Conservation (phyloP, 2,797 vertebrate genomes). For the Tiaroga cobitis region DNA sequence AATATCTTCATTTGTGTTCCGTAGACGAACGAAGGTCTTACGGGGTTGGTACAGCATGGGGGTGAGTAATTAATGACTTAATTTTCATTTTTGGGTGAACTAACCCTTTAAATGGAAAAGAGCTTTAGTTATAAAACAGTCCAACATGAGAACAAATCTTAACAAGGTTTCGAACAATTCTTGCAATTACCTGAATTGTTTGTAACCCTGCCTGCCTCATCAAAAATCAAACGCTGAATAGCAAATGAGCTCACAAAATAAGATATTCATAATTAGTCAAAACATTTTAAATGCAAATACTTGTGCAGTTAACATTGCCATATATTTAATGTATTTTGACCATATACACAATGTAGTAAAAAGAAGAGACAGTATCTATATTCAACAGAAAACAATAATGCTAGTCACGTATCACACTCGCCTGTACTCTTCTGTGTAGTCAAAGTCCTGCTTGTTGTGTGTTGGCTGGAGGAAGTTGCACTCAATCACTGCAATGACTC, state of each 20-base stretch:
- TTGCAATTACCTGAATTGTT: constrained; percentile 18
- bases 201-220: constrained; percentile 27
- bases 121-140: constrained; percentile 3
- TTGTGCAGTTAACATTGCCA: not conserved
- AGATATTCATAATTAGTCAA: constrained; percentile 24
- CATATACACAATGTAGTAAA: not conserved
- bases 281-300: not conserved
- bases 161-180: not conserved
- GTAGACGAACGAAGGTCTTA: too few relatives aligned
- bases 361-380: not conserved
- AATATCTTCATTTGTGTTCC: too few relatives aligned
- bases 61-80: too few relatives aligned
- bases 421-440: constrained; percentile 94
- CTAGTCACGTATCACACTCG: constrained; percentile 62
- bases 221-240: constrained; percentile 32
- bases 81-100: too few relatives aligned
- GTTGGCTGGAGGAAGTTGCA: constrained; percentile 94
- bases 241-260: constrained; percentile 30
- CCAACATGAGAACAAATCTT: not conserved
- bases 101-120: not conserved
- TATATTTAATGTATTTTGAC: not conserved
- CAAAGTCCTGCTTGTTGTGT: constrained; percentile 97
- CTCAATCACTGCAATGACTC: constrained; percentile 93
- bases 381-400: not conserved
- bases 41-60: too few relatives aligned